phyloP scores from a whole-genome alignment of 2,113 vertebrate genomes.

The Mormyrus iriodes region DNA sequence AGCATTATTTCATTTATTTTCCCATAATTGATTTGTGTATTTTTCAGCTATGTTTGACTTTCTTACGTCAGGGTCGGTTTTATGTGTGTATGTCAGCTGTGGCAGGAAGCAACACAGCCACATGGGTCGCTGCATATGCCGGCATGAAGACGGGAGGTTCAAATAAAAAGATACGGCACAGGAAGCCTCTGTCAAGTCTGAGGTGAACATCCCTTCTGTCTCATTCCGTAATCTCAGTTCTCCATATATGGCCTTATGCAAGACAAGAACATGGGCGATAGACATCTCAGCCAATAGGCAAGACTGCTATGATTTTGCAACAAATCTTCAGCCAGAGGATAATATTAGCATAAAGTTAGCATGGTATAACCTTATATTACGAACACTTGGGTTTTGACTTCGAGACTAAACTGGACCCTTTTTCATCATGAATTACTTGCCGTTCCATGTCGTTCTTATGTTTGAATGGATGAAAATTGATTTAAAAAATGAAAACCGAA shows the following conservation, averaged over 20 bases:
- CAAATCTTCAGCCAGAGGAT: neutral
- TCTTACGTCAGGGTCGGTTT: neutral
- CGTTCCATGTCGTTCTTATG: neutral
- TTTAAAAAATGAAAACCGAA: neutral
- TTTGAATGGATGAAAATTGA: neutral
- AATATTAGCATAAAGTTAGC: neutral
- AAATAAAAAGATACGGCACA: neutral
- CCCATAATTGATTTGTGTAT: neutral
- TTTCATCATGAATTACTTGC: neutral
- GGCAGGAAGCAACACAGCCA: slow-evolving; percentile 2
- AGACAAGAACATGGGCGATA: neutral
- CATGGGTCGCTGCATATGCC: neutral
- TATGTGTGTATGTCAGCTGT: neutral
- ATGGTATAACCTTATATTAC: neutral
- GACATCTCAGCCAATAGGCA: neutral
- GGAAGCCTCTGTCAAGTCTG: neutral
- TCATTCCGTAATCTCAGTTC: neutral
- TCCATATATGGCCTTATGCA: slow-evolving; percentile 17
- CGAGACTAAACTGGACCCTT: neutral
- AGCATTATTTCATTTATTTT: neutral
- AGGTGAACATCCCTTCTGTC: neutral
- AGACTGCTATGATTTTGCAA: neutral
- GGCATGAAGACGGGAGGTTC: neutral
- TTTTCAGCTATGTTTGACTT: neutral
- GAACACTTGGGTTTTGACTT: neutral